phyloP scores from a whole-genome alignment of 30 jellyfish, hydroid and myxozoan genomes.

The Turritopsis rubra region DNA sequence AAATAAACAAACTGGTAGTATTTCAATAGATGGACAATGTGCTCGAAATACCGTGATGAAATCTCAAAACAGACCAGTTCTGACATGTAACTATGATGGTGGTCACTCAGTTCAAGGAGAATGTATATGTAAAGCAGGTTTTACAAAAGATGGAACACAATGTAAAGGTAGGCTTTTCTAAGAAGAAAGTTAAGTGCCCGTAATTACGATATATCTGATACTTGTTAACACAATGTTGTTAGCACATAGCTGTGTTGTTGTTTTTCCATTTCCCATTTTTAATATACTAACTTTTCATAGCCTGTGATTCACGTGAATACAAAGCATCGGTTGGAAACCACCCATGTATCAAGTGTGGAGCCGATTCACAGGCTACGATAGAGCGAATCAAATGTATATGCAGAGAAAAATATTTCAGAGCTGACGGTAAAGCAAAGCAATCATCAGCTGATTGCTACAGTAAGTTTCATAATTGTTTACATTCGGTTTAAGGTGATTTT shows the following conservation, averaged over 20 bases:
- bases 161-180: conserved; percentile 1
- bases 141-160: background rate
- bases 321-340: conserved; percentile 40
- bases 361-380: conserved; percentile 26
- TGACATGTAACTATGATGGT: conserved; percentile 33
- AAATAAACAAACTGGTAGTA: background rate
- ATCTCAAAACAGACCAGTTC: background rate
- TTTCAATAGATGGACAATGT: conserved; percentile 3
- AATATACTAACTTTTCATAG: no score
- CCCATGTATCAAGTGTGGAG: conserved; percentile 55
- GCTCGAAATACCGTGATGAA: background rate
- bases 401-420: conserved; percentile 14
- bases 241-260: no score
- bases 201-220: no score
- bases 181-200: no score
- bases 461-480: background rate
- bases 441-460: conserved; percentile 32
- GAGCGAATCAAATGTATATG: conserved; percentile 29
- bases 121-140: conserved; percentile 7
- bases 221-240: no score
- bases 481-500: background rate
- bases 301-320: conserved; percentile 26
- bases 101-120: conserved; percentile 4
- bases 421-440: background rate
- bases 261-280: no score